phyloP scores from a whole-genome alignment of 2,797 vertebrate species.

The Macropodus opercularis region DNA sequence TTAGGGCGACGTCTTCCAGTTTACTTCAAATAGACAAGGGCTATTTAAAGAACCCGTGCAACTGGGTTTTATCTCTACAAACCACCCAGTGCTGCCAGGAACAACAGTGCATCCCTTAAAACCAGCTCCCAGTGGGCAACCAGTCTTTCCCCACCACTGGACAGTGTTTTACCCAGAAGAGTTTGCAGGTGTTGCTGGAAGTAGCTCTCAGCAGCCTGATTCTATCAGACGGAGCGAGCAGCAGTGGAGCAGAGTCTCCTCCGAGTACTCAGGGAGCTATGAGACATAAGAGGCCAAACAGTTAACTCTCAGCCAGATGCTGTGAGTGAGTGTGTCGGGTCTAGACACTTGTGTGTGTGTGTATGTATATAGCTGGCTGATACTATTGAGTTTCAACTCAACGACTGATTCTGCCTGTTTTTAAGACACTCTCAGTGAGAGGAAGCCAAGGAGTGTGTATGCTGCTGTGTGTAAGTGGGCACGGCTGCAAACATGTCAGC shows the following conservation, averaged over 20 bases:
- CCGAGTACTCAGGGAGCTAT: constrained; percentile 14
- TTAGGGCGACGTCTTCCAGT: too few relatives aligned
- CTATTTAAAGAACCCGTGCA: too few relatives aligned
- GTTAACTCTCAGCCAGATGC: constrained; percentile 19
- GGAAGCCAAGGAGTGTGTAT: neutral
- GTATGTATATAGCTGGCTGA: neutral
- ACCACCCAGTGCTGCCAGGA: constrained; percentile 9
- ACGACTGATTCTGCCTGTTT: neutral
- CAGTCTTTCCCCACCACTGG: neutral
- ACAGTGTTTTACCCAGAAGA: constrained; percentile 21
- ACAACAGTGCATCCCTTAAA: constrained; percentile 2
- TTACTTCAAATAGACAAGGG: too few relatives aligned
- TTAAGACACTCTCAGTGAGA: neutral
- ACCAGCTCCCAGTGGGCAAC: constrained; percentile 6
- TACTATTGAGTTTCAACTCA: neutral
- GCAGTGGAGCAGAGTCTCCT: constrained; percentile 13
- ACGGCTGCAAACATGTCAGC: neutral
- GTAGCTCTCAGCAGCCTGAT: constrained; percentile 24
- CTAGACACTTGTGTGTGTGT: neutral
- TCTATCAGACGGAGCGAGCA: constrained; percentile 37
- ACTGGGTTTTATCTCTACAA: too few relatives aligned
- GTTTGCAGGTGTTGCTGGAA: constrained; percentile 28
- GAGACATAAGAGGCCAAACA: constrained; percentile 41
- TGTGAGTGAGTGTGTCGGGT: neutral
- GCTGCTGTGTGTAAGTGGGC: neutral